Conservation (phyloP, 2,888 invertebrate genomes). For the Mythimna lalbum region DNA sequence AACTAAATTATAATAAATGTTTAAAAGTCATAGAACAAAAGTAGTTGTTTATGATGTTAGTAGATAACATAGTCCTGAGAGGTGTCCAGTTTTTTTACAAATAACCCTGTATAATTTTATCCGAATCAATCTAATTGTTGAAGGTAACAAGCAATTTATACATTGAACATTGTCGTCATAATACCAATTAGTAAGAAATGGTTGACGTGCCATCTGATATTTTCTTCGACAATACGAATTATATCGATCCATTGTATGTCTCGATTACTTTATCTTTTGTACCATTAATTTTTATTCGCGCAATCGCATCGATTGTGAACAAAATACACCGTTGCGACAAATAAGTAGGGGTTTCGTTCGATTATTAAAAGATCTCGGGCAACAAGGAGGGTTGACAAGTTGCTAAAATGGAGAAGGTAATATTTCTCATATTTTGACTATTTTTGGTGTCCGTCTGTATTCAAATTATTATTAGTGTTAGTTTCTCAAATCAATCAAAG, state of each 20-base stretch:
- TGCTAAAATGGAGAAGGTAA: constrained; percentile 43
- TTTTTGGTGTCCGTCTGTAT: background rate
- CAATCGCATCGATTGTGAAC: constrained; percentile 71
- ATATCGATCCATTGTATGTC: constrained; percentile 39
- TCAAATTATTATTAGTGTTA: too few species aligned
- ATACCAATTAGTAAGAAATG: constrained; percentile 1
- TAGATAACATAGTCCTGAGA: too few species aligned
- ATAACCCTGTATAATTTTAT: constrained; percentile 16
- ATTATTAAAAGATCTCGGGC: constrained; percentile 69
- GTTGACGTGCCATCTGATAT: background rate
- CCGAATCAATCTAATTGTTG: background rate
- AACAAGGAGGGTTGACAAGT: constrained; percentile 18
- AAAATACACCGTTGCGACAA: constrained; percentile 68
- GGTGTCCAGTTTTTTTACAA: too few species aligned
- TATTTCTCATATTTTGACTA: background rate
- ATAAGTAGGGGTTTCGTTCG: constrained; percentile 59
- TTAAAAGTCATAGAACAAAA: too few species aligned
- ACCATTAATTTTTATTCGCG: constrained; percentile 72
- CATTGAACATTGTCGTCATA: background rate
- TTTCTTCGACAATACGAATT: constrained; percentile 30
- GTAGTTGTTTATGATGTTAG: too few species aligned
- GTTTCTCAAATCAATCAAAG: background rate
- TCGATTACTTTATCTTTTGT: constrained; percentile 63
- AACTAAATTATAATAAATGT: too few species aligned
- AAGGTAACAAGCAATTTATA: background rate